phyloP scores from a whole-genome alignment of 2,797 vertebrate genomes.

The Orestias chungarensis region DNA sequence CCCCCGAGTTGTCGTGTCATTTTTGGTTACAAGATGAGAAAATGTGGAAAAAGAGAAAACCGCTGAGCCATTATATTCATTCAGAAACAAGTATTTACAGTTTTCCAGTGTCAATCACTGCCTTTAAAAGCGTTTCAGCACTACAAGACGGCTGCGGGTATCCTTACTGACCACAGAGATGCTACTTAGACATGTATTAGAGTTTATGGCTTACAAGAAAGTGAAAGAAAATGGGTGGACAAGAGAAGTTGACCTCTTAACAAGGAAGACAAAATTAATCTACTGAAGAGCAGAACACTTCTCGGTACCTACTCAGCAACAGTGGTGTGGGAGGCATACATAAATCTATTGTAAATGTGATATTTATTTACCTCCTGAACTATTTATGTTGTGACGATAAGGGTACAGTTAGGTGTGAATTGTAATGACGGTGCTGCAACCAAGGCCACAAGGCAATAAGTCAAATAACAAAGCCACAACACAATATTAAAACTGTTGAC shows the following conservation, averaged over 20 bases:
- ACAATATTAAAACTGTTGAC: conserved; percentile 51
- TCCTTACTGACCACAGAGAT: conserved; percentile 6
- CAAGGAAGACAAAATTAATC: conserved; percentile 37
- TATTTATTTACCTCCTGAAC: conserved; percentile 62
- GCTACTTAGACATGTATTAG: conserved; percentile 9
- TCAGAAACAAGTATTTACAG: background rate
- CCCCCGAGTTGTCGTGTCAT: too few relatives aligned
- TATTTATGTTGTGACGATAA: conserved; percentile 71
- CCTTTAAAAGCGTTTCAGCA: conserved; percentile 24
- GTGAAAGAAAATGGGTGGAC: conserved; percentile 26
- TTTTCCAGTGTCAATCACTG: conserved; percentile 12
- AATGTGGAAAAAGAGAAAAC: background rate
- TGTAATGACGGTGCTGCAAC: conserved; percentile 44
- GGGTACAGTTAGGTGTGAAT: conserved; percentile 59
- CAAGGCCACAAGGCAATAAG: conserved; percentile 50
- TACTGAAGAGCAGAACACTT: conserved; percentile 21
- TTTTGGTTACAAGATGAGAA: background rate
- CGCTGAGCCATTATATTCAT: background rate
- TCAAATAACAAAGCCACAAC: conserved; percentile 56
- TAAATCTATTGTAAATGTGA: conserved; percentile 59
- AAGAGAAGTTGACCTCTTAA: conserved; percentile 35
- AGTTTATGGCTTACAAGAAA: conserved; percentile 41
- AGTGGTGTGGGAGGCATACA: background rate
- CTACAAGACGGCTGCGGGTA: conserved; percentile 25
- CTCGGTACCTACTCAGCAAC: conserved; percentile 23